These are phyloP conservation scores for Oconnorella tubifera DNA, from an alignment of 2,888 invertebrate species.

Conservation along the genomic window DNA sequence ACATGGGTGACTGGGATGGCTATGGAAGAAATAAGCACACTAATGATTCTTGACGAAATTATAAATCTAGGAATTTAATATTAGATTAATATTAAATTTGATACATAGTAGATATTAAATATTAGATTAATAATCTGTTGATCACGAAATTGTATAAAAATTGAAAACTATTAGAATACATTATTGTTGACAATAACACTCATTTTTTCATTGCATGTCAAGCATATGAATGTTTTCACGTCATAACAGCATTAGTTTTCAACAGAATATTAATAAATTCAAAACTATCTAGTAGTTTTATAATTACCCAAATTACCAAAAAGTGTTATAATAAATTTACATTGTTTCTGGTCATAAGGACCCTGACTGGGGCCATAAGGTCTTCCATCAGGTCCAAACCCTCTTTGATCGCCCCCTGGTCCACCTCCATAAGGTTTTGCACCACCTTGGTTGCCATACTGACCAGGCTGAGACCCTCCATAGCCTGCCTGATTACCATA, in stretches of 20 bases:
- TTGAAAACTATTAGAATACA: too few species aligned
- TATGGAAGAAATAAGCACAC: background rate
- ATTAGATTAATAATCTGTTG: too few species aligned
- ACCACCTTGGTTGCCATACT: background rate
- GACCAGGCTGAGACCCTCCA: slow-evolving; percentile 3
- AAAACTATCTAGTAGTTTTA: background rate
- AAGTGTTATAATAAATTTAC: background rate
- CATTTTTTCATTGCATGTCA: too few species aligned
- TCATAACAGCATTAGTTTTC: too few species aligned
- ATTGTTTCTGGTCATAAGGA: slow-evolving; percentile 12
- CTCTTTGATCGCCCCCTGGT: background rate
- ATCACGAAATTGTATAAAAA: too few species aligned
- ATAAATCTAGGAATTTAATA: background rate
- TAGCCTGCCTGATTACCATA: background rate
- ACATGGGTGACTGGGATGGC: slow-evolving; percentile 18
- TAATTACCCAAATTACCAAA: too few species aligned
- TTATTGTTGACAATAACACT: too few species aligned
- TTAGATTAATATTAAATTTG: too few species aligned
- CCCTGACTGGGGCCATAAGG: background rate
- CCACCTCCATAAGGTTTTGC: background rate
- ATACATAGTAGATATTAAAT: too few species aligned
- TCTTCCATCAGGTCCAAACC: background rate
- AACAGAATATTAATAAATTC: background rate
- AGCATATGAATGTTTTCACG: too few species aligned
- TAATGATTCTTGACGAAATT: too few species aligned